Evolutionary conservation across 2,113 vertebrate species (phyloP).

Genomic region (Sebastes schlegelii): DNA sequence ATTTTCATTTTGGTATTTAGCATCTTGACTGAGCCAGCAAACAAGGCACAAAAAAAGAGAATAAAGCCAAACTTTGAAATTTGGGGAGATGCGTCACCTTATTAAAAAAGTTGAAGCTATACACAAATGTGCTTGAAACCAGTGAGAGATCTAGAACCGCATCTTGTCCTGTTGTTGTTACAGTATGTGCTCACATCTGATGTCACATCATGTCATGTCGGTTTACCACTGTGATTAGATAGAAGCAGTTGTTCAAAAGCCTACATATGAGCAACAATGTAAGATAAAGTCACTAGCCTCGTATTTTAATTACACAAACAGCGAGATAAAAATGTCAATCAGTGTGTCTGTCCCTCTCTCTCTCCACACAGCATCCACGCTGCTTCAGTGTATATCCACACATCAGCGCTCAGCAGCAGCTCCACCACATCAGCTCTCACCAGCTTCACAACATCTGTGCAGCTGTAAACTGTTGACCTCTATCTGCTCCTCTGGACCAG

Average conservation of each 20-base stretch:
- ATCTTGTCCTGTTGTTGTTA: not conserved
- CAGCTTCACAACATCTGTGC: constrained; percentile 29
- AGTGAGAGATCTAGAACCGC: not conserved
- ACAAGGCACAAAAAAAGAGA: not conserved
- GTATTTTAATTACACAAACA: constrained; percentile 12
- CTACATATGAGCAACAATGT: not conserved
- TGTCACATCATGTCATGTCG: not conserved
- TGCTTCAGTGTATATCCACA: constrained; percentile 22
- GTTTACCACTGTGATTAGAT: not conserved
- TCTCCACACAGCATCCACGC: constrained; percentile 17
- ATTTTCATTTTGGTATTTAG: not conserved
- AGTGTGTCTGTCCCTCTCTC: not conserved
- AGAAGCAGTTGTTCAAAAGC: not conserved
- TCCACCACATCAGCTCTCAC: constrained; percentile 30
- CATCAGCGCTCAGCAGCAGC: constrained; percentile 25
- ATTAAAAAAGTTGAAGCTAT: not conserved
- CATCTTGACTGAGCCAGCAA: not conserved
- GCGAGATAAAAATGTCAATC: constrained; percentile 20
- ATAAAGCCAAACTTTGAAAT: not conserved
- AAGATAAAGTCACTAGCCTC: not conserved
- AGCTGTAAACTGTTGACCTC: constrained; percentile 64
- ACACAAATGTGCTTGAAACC: not conserved
- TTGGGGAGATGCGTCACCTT: not conserved
- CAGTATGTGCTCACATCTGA: not conserved
- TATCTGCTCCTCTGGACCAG: constrained; percentile 38